Conservation (phyloP, 2,797 vertebrate genomes). For the Hippoglossus hippoglossus region DNA sequence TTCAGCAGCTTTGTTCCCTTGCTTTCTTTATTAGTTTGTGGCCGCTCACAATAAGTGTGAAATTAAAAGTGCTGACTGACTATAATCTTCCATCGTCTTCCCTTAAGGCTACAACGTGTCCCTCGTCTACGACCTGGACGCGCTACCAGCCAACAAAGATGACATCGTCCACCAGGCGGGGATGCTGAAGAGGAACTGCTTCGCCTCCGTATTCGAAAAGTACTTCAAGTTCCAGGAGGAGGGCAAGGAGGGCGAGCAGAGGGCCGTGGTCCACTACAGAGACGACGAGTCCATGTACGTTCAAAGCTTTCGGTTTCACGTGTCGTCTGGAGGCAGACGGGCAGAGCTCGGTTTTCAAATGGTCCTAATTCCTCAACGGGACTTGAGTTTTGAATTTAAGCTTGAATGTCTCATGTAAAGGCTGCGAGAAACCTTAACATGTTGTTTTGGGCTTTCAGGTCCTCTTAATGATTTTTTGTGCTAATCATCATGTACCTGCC, state of each 20-base stretch:
- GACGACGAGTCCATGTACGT: conserved; percentile 98
- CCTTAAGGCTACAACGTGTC: conserved; percentile 96
- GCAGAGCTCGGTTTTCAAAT: too few relatives aligned
- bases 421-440: not conserved
- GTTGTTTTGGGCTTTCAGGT: not conserved
- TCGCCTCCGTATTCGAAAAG: conserved; percentile 98
- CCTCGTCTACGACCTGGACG: conserved; percentile 95
- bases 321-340: too few relatives aligned
- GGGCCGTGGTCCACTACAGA: conserved; percentile 98
- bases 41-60: not conserved
- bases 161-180: conserved; percentile 95
- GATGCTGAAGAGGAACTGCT: conserved; percentile 99
- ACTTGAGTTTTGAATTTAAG: too few relatives aligned
- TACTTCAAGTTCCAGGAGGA: conserved; percentile 99
- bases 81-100: not conserved
- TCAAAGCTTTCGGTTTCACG: not conserved
- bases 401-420: not conserved
- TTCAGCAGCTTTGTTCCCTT: too few relatives aligned
- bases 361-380: too few relatives aligned
- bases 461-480: not conserved
- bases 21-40: not conserved
- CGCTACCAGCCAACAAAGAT: conserved; percentile 91
- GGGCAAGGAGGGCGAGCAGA: conserved; percentile 94
- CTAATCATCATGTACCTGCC: not conserved
- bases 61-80: not conserved